Evolutionary conservation across 2,113 vertebrate species (phyloP).

Genomic region (Cebus imitator): DNA sequence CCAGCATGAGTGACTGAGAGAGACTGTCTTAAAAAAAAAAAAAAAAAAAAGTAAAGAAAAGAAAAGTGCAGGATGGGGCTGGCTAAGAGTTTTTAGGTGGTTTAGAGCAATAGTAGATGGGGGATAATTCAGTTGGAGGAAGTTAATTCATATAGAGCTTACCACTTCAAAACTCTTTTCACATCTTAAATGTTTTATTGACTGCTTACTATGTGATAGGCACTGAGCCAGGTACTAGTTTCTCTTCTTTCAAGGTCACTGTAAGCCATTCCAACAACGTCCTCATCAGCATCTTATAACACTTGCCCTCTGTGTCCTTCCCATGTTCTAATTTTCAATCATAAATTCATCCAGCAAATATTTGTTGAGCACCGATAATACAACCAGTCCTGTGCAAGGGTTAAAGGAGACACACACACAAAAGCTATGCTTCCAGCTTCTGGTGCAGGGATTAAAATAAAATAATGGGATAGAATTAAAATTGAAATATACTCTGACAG

Average conservation of each 20-base stretch:
- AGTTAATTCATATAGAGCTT: not conserved
- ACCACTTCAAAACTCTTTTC: not conserved
- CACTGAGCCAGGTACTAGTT: not conserved
- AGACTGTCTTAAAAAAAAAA: too few species aligned
- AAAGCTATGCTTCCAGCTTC: not conserved
- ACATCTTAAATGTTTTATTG: not conserved
- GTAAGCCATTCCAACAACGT: not conserved
- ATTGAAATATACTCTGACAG: not conserved
- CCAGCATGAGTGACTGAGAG: too few species aligned
- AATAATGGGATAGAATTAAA: not conserved
- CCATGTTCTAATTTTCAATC: not conserved
- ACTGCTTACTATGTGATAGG: not conserved
- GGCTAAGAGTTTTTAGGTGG: not conserved
- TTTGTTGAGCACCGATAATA: not conserved
- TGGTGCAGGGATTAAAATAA: not conserved
- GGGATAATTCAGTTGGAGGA: not conserved
- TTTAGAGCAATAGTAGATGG: not conserved
- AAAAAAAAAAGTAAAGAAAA: too few species aligned
- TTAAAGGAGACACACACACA: not conserved
- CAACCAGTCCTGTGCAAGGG: not conserved
- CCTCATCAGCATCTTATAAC: not conserved
- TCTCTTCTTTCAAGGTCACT: not conserved
- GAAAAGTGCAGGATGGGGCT: not conserved
- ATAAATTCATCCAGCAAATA: not conserved
- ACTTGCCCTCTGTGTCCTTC: not conserved